Evolutionary conservation across 2,888 invertebrate genomes (phyloP).

Genomic region (Drosophila stalkeri): DNA sequence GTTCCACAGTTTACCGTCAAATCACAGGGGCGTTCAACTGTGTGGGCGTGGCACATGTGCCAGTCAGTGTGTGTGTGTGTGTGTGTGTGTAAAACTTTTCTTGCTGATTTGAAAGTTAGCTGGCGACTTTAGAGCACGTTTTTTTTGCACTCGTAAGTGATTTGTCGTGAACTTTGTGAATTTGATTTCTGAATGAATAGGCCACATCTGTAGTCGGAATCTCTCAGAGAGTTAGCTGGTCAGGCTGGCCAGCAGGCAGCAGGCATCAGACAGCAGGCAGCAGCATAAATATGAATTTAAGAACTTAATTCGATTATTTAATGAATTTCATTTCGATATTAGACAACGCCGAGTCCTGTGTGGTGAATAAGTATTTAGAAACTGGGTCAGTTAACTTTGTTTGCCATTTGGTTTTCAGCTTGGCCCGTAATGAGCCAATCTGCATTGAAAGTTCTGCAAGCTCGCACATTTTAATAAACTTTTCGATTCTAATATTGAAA

Average conservation of each 20-base stretch:
- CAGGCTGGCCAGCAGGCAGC: slow-evolving; percentile 29
- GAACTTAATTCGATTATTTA: not conserved
- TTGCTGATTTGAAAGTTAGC: slow-evolving; percentile 63
- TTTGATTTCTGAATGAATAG: slow-evolving; percentile 67
- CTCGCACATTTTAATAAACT: slow-evolving; percentile 56
- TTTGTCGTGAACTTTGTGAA: slow-evolving; percentile 72
- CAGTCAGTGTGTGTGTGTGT: not conserved
- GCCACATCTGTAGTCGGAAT: slow-evolving; percentile 24
- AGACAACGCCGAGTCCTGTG: too few species aligned
- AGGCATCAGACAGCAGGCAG: not conserved
- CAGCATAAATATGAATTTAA: not conserved
- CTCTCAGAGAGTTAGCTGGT: slow-evolving; percentile 28
- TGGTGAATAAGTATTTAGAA: slow-evolving; percentile 13
- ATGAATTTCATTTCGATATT: not conserved
- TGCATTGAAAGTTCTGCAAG: slow-evolving; percentile 29
- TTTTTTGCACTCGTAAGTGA: slow-evolving; percentile 65
- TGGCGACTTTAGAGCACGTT: slow-evolving; percentile 59
- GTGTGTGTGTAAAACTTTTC: slow-evolving; percentile 52
- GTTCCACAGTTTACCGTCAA: slow-evolving; percentile 76
- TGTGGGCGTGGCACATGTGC: slow-evolving; percentile 52
- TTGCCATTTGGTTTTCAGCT: slow-evolving; percentile 40
- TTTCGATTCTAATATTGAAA: slow-evolving; percentile 47
- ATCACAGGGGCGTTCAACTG: slow-evolving; percentile 54
- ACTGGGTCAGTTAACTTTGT: slow-evolving; percentile 67
- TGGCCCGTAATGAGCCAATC: slow-evolving; percentile 54